These are phyloP conservation scores for Tachuris rubrigastra DNA, from an alignment of 2,113 vertebrate genomes.

Conservation along the genomic window DNA sequence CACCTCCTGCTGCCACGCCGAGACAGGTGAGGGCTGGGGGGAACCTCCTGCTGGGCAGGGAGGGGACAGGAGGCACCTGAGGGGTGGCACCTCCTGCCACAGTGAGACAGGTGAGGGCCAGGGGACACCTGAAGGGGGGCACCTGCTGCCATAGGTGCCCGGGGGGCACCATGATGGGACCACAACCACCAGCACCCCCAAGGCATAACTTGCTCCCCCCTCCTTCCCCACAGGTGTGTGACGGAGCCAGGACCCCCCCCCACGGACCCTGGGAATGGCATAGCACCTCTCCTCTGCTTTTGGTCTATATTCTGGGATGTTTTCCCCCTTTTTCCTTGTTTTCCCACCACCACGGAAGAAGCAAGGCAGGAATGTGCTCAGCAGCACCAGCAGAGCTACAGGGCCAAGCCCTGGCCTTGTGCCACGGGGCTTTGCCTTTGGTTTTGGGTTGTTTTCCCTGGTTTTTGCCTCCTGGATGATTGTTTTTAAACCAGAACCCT, in stretches of 20 bases:
- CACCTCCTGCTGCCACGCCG: slow-evolving; percentile 78
- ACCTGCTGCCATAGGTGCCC: background rate
- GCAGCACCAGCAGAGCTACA: background rate
- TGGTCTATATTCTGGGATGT: background rate
- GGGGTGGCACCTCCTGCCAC: too few species aligned
- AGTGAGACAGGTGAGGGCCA: slow-evolving; percentile 78
- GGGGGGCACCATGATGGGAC: background rate
- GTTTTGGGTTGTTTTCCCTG: background rate
- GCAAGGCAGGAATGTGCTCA: background rate
- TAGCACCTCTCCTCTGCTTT: background rate
- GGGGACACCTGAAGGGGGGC: background rate
- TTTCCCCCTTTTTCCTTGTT: background rate
- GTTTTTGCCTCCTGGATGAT: background rate
- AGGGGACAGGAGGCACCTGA: background rate
- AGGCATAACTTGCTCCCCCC: background rate
- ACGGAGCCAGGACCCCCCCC: background rate
- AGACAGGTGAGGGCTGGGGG: slow-evolving; percentile 76
- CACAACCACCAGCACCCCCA: background rate
- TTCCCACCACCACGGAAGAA: background rate
- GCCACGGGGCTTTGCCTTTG: background rate
- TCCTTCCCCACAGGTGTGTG: background rate
- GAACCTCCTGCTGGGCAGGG: background rate
- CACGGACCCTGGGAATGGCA: background rate
- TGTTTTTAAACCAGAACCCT: background rate
- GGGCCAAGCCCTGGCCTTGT: background rate